Percentiles rank a stretch among this genome's conserved stretches.
Evolutionary conservation across 2,888 invertebrate genomes (phyloP).

Genomic region (Sesia apiformis): DNA sequence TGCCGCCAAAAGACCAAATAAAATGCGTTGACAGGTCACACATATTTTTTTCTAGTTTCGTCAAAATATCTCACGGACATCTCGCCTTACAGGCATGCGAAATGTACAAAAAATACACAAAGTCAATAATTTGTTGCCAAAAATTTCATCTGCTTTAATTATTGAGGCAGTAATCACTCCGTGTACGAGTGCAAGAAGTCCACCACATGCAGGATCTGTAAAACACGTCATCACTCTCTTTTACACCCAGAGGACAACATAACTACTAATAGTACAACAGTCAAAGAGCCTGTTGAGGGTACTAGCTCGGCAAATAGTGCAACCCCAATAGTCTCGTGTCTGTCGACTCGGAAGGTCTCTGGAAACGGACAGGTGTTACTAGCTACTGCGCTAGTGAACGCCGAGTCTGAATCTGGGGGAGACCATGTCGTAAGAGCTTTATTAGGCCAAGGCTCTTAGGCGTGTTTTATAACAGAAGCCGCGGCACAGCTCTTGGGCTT

Average conservation of each 20-base stretch:
- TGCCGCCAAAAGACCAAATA: no score
- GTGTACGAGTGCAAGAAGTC: slow-evolving; percentile 5
- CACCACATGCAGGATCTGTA: slow-evolving; percentile 9
- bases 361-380: slow-evolving; percentile 12
- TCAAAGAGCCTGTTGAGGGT: neutral
- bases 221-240: slow-evolving; percentile 11
- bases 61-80: no score
- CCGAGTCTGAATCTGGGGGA: slow-evolving; percentile 7
- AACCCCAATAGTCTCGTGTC: neutral
- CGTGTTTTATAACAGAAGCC: slow-evolving; percentile 18
- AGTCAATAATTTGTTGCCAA: no score
- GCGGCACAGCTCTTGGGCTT: slow-evolving; percentile 13
- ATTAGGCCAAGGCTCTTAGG: slow-evolving; percentile 19
- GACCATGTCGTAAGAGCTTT: slow-evolving; percentile 10
- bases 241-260: slow-evolving; percentile 5
- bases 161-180: slow-evolving; percentile 4
- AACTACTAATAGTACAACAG: neutral
- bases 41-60: no score
- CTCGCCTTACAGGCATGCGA: no score
- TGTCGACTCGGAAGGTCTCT: neutral
- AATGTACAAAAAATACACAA: no score
- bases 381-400: slow-evolving; percentile 16
- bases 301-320: neutral
- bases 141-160: no score
- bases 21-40: no score